Base-by-base conservation (phyloP, 2,797 vertebrate genomes). In the Myiotriccus ornatus region DNA sequence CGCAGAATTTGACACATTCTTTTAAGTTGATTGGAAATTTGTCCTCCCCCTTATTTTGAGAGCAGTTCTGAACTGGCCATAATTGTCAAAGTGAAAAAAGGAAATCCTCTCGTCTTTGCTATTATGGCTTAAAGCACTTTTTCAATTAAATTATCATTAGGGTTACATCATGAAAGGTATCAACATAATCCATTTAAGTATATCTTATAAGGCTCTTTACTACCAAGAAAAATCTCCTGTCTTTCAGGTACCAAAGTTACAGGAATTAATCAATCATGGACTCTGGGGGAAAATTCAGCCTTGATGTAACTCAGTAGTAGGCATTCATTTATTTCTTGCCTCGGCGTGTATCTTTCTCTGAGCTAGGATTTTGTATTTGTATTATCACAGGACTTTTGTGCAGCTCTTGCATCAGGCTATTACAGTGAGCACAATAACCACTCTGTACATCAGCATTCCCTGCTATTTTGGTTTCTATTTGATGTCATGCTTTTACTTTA, bases 141-240 rank as follows among this genome's bases (percentile, higher is more conserved):
- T 95, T 96, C 95, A 97, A 95, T 96, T 95, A 97, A 96, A 92
- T 96, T 95, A 96, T 96, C 93, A 96, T 97, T 96, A 95, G 89
- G 86, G 91, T 96, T 95, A 93, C 93, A 96, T 95, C 94, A 92
- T 93, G 95, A 95, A 95, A 95, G 82, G 94, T 95, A 97, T 95
- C 94, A 96, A 95, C 95, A 95, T 95, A 97, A 96, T 96, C 94
- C 73, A 5, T 95, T 97, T 95, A 96, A 96, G 79, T 94, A 15
- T 89, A 73, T 93, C 93, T 95, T 92, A 89, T 92, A 95, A 94
- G 76, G 84, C 87, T 92, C 87, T 97, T 95, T 90, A 91, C 82
- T 78, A 94, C 91, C 82, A 92, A 91, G 94, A 95, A 92, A 95
- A 95, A 97, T 96, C 89, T 96, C 87, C 90, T 84, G 82, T 95